A percentile compares a stretch with the other conserved stretches of the same genome.
phyloP scores from a whole-genome alignment of 92 coral and sea anemone species.

The Diadumene lineata region DNA sequence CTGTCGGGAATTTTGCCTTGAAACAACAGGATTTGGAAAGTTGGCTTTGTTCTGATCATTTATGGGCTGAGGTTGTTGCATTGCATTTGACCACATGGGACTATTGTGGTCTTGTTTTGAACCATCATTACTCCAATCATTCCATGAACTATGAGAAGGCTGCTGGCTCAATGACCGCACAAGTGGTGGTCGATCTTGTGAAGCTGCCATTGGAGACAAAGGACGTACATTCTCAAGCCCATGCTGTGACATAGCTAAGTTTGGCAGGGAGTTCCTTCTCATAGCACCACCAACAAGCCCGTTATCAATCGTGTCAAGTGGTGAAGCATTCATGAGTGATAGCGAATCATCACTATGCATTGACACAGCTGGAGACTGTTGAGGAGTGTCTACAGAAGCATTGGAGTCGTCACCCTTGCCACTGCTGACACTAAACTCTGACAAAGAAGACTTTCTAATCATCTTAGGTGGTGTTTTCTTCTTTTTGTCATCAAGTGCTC shows the following conservation, averaged over 20 bases:
- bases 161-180: slow-evolving; percentile 34
- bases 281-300: neutral
- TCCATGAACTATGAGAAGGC: slow-evolving; percentile 34
- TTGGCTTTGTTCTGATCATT: slow-evolving; percentile 19
- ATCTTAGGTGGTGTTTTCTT: slow-evolving; percentile 62
- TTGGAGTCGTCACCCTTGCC: slow-evolving; percentile 18
- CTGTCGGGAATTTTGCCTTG: slow-evolving; percentile 27
- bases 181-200: neutral
- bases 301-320: slow-evolving; percentile 13
- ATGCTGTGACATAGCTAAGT: slow-evolving; percentile 32
- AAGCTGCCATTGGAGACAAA: slow-evolving; percentile 15
- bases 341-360: slow-evolving; percentile 20
- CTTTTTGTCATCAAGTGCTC: slow-evolving; percentile 73
- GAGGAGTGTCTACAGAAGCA: slow-evolving; percentile 30
- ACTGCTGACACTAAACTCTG: slow-evolving; percentile 26
- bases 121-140: slow-evolving; percentile 39
- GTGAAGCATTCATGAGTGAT: slow-evolving; percentile 10
- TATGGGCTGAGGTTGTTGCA: slow-evolving; percentile 9
- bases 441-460: slow-evolving; percentile 10
- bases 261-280: slow-evolving; percentile 27
- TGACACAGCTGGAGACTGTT: slow-evolving; percentile 47
- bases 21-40: slow-evolving; percentile 10
- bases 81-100: slow-evolving; percentile 40
- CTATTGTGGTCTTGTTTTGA: slow-evolving; percentile 25
- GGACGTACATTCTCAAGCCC: slow-evolving; percentile 45